Percentiles rank a stretch among this genome's conserved stretches.
Evolutionary conservation across 2,888 invertebrate species (phyloP).

Genomic region (Dichetophora obliterata): DNA sequence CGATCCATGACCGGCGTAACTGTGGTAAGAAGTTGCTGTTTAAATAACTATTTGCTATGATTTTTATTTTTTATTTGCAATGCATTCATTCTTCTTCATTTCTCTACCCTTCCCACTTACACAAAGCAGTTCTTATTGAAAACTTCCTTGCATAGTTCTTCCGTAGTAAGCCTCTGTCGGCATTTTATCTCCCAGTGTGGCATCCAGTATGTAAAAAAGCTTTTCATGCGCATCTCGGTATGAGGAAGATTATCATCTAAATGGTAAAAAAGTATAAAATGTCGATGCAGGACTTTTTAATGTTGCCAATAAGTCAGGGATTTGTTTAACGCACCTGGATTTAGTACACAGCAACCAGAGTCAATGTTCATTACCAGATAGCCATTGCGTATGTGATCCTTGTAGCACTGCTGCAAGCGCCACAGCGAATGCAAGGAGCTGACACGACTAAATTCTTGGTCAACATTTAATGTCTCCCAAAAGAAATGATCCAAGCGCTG

Average conservation of each 20-base stretch:
- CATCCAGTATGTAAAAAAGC: slow-evolving; percentile 71
- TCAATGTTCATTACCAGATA: slow-evolving; percentile 59
- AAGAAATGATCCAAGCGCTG: slow-evolving; percentile 67
- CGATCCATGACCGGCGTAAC: slow-evolving; percentile 80
- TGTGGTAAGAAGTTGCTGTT: slow-evolving; percentile 56
- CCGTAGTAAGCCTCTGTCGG: slow-evolving; percentile 71
- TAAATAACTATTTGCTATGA: background rate
- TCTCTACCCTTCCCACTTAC: slow-evolving; percentile 67
- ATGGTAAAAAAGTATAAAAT: background rate
- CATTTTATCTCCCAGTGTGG: slow-evolving; percentile 70
- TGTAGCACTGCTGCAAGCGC: slow-evolving; percentile 60
- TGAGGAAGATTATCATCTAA: slow-evolving; percentile 67
- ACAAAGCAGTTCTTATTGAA: slow-evolving; percentile 73
- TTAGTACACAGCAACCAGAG: slow-evolving; percentile 61
- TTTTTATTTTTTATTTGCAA: background rate
- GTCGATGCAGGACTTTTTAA: background rate
- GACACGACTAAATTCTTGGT: slow-evolving; percentile 65
- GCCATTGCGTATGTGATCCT: slow-evolving; percentile 58
- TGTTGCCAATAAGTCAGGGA: background rate
- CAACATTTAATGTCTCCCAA: slow-evolving; percentile 66
- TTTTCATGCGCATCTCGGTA: slow-evolving; percentile 70
- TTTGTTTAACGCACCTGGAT: slow-evolving; percentile 58
- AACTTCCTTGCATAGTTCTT: slow-evolving; percentile 72
- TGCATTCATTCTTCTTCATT: background rate
- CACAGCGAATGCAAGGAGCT: slow-evolving; percentile 65